phyloP scores from a whole-genome alignment of 92 coral and sea anemone species.

The Siderastrea radians region DNA sequence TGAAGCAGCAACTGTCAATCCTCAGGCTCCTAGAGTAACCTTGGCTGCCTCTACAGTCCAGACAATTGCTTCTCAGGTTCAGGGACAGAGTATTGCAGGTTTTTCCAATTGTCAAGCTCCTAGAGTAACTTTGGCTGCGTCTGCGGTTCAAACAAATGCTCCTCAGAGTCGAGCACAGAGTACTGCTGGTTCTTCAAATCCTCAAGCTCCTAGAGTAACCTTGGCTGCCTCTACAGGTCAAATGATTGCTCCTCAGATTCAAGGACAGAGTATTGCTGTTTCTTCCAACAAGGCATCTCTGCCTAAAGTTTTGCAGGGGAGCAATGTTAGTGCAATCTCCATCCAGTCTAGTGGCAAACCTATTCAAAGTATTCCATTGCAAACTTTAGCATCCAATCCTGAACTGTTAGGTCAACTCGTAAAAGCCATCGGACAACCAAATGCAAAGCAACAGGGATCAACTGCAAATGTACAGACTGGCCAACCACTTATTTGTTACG shows the following conservation, averaged over 20 bases:
- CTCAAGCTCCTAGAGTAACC: constrained; percentile 4
- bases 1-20: constrained; percentile 17
- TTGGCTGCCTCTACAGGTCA: constrained; percentile 19
- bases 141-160: constrained; percentile 12
- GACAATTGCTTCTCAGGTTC: constrained; percentile 2
- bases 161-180: background rate
- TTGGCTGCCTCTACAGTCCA: constrained; percentile 3
- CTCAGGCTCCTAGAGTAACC: constrained; percentile 21
- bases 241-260: constrained; percentile 13
- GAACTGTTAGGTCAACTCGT: constrained; percentile 43
- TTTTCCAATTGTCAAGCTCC: constrained; percentile 1
- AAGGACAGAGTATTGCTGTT: constrained; percentile 5
- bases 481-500: constrained; percentile 54
- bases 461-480: constrained; percentile 20
- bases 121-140: background rate
- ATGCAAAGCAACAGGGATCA: constrained; percentile 19
- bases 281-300: background rate
- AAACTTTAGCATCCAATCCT: constrained; percentile 37
- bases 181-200: background rate
- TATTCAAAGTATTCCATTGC: constrained; percentile 36
- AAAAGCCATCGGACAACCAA: constrained; percentile 52
- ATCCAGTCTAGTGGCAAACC: constrained; percentile 24
- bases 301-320: constrained; percentile 20
- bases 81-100: background rate
- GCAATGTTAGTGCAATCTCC: background rate